Evolutionary conservation across 2,113 vertebrate genomes (phyloP), one percentile per base, ranked within the genome.

Genomic region (Ranitomeya imitator): DNA sequence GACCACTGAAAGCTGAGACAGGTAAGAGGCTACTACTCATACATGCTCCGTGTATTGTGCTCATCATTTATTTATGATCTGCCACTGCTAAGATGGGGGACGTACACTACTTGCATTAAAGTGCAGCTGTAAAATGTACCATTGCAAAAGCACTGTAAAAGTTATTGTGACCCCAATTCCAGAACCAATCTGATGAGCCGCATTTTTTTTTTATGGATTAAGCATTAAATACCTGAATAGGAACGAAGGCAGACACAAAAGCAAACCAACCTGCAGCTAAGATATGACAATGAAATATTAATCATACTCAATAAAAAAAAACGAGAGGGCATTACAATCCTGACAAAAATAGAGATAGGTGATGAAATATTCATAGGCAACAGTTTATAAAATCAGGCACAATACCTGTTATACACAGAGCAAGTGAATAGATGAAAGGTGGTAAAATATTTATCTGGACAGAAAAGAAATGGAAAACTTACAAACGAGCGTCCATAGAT

Each of bases 221-320:
- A 87, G 78, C 26, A 85, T 89, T 85, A 89, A 85, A 89, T 85
- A 85, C 82, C 85, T 85, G 74, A 89, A 63, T 85, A 85, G 87
- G 61, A 89, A 79, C 67, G 73, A 89, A 84, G 52, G 87, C 81
- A 89, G 87, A 82, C 73, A 84, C 73, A 89, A 84, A 84, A 85
- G 87, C 87, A 89, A 89, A 85, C 87, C 87, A 89, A 89, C 87
- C 74, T 89, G 87, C 87, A 89, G 87, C 87, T 85, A 89, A 85
- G 87, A 89, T 85, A 89, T 89, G 87, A 89, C 82, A 85, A 89
- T 89, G 71, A 89, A 89, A 89, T 89, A 89, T 89, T 89, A 89
- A 89, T 89, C 87, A 89, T 85, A 85, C 82, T 85, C 87, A 69
- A 89, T 89, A 89, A 89, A 88, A 45, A 37, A 60, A 88, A 89